These are phyloP conservation scores for Smutsia gigantea DNA, from an alignment of 2,797 vertebrate genomes.

Conservation along the genomic window DNA sequence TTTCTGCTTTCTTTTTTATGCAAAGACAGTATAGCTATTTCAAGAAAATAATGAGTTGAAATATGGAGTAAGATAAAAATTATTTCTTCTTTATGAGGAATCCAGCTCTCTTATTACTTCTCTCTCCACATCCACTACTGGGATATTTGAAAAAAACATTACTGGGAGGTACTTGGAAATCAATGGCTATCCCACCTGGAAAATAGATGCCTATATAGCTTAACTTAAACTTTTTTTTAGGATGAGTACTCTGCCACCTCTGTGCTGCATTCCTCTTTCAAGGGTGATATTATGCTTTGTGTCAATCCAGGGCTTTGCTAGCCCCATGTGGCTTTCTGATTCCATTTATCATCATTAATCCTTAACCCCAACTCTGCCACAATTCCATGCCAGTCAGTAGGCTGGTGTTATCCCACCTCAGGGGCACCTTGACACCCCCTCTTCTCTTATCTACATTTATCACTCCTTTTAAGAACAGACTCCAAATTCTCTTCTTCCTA, in stretches of 20 bases:
- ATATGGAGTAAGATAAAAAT: not conserved
- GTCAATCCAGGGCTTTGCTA: not conserved
- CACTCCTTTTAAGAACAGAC: not conserved
- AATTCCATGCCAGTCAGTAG: not conserved
- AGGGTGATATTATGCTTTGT: not conserved
- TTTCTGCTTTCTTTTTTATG: not conserved
- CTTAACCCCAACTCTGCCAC: not conserved
- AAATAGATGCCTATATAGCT: not conserved
- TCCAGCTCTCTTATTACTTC: not conserved
- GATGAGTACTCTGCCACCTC: not conserved
- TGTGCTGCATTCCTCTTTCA: not conserved
- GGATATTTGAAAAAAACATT: not conserved
- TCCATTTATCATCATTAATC: not conserved
- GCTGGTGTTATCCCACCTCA: not conserved
- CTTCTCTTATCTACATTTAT: not conserved
- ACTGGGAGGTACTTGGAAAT: not conserved
- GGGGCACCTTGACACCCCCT: not conserved
- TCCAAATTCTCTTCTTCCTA: not conserved
- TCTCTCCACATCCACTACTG: not conserved
- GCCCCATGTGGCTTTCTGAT: not conserved
- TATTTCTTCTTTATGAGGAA: not conserved
- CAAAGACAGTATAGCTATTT: not conserved
- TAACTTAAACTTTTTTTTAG: not conserved
- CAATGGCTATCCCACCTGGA: not conserved
- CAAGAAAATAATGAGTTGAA: slow-evolving; percentile 1